Evolutionary conservation across 2,888 invertebrate species (phyloP).

Genomic region (Drosophila anceps): DNA sequence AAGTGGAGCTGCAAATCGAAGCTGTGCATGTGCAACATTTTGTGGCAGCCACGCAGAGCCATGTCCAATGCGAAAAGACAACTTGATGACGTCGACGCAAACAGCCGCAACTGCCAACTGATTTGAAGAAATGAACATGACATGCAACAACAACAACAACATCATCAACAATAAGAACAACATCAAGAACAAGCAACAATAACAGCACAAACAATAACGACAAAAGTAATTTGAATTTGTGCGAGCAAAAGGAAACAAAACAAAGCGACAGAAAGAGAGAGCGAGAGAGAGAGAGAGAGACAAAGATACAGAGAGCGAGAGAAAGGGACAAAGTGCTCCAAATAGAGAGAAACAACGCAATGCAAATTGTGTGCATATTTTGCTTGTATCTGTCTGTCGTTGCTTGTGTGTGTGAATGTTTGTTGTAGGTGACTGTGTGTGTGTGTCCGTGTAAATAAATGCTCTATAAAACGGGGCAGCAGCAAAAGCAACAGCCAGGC

Average conservation of each 20-base stretch:
- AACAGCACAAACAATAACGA: constrained; percentile 59
- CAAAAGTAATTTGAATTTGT: constrained; percentile 75
- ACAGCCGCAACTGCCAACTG: constrained; percentile 42
- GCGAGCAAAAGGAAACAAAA: constrained; percentile 49
- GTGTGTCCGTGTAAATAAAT: constrained; percentile 70
- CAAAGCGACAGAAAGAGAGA: constrained; percentile 4
- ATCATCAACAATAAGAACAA: constrained; percentile 48
- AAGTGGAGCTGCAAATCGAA: constrained; percentile 50
- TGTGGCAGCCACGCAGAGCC: constrained; percentile 47
- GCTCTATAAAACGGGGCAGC: constrained; percentile 58
- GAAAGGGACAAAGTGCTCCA: neutral
- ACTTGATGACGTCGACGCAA: constrained; percentile 30
- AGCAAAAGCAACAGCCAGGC: constrained; percentile 45
- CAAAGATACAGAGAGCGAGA: neutral
- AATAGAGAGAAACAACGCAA: constrained; percentile 27
- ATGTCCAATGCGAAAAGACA: constrained; percentile 33
- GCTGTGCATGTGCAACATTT: constrained; percentile 48
- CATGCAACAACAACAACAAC: constrained; percentile 43
- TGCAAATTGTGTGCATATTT: constrained; percentile 70
- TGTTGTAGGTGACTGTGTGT: constrained; percentile 18
- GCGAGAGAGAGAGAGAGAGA: neutral
- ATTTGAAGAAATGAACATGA: constrained; percentile 58
- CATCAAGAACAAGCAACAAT: constrained; percentile 33
- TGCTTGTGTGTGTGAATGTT: constrained; percentile 22
- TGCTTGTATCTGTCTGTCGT: constrained; percentile 22